Conservation (phyloP, 2,888 invertebrate species). For the Ceriagrion tenellum region DNA sequence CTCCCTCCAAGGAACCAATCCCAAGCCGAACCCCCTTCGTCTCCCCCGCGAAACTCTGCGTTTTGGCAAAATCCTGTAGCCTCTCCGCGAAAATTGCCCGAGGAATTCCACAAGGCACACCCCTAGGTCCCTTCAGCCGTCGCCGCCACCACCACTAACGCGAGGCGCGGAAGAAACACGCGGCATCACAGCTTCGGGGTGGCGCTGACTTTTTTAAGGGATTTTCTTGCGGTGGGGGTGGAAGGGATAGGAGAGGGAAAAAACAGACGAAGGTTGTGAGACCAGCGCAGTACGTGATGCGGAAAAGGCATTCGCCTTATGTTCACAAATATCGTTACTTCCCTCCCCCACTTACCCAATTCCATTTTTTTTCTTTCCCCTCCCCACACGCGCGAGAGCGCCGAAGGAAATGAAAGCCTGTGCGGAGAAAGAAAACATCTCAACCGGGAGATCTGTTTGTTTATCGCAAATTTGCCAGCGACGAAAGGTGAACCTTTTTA, state of each 20-base stretch:
- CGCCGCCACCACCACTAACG: no score
- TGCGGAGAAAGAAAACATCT: not conserved
- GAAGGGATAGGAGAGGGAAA: not conserved
- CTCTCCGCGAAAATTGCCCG: not conserved
- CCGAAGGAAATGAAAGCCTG: not conserved
- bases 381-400: not conserved
- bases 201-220: not conserved
- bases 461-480: not conserved
- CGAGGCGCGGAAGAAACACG: not conserved
- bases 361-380: not conserved
- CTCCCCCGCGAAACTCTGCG: not conserved
- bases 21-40: not conserved
- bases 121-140: not conserved
- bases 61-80: not conserved
- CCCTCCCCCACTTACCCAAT: not conserved
- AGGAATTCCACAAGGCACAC: not conserved
- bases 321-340: conserved; percentile 31
- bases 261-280: not conserved
- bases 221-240: no score
- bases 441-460: conserved; percentile 7
- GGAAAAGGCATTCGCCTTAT: not conserved
- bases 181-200: not conserved
- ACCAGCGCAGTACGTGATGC: not conserved
- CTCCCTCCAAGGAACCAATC: not conserved
- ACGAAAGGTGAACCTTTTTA: conserved; percentile 1